Evolutionary conservation across 2,888 invertebrate species (phyloP).

Genomic region (Zaprionus bogoriensis): DNA sequence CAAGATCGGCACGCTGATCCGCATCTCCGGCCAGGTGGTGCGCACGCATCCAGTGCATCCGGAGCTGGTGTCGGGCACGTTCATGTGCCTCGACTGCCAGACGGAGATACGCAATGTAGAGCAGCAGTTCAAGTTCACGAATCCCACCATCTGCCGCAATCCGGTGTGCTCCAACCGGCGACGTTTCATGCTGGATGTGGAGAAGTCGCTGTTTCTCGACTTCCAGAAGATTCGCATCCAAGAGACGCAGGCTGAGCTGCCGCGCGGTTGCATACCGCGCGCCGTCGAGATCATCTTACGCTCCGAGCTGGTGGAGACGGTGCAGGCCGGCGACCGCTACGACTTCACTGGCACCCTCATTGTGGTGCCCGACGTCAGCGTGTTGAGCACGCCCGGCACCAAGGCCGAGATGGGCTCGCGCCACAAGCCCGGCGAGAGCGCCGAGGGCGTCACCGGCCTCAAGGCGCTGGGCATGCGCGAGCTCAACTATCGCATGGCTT

Average conservation of each 20-base stretch:
- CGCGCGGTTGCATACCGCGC: slow-evolving; percentile 97
- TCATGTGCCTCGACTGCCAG: slow-evolving; percentile 97
- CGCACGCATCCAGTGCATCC: slow-evolving; percentile 99
- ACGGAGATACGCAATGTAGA: slow-evolving; percentile 96
- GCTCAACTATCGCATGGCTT: slow-evolving; percentile 92
- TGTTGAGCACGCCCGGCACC: slow-evolving; percentile 92
- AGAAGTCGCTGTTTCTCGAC: slow-evolving; percentile 97
- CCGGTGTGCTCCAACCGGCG: slow-evolving; percentile 96
- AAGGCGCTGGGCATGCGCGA: slow-evolving; percentile 93
- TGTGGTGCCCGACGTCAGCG: slow-evolving; percentile 97
- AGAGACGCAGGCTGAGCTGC: slow-evolving; percentile 98
- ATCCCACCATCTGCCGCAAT: slow-evolving; percentile 98
- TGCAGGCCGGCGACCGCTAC: slow-evolving; percentile 90
- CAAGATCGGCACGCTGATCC: slow-evolving; percentile 95
- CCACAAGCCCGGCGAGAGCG: slow-evolving; percentile 88
- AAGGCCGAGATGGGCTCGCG: slow-evolving; percentile 91
- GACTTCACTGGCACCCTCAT: slow-evolving; percentile 98
- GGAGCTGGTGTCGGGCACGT: slow-evolving; percentile 94
- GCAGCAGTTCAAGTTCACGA: slow-evolving; percentile 98
- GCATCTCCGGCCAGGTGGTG: slow-evolving; percentile 97
- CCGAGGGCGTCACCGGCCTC: slow-evolving; percentile 92
- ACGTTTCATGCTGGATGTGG: slow-evolving; percentile 94
- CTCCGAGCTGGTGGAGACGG: slow-evolving; percentile 97
- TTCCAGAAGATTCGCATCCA: slow-evolving; percentile 99
- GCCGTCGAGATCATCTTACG: slow-evolving; percentile 97